A percentile compares a stretch with the other conserved stretches of the same genome.
Conservation (phyloP, 1,140 invertebrate genomes). For the Chrysopa pallens region DNA sequence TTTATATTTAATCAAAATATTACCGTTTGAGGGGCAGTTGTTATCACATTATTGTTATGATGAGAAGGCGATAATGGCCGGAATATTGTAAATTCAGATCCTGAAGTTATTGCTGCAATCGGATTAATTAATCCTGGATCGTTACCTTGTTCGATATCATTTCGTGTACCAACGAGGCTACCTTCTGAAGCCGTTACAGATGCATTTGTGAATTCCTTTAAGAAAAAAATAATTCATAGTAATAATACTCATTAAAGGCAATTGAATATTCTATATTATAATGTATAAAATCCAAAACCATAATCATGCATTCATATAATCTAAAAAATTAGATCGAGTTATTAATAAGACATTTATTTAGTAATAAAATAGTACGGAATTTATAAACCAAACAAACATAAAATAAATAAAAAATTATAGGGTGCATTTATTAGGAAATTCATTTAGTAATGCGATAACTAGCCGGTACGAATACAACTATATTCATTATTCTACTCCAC, state of each 20-base stretch:
- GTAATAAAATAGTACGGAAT: no score
- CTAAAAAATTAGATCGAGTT: neutral
- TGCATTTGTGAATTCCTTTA: conserved; percentile 19
- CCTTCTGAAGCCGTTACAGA: conserved; percentile 14
- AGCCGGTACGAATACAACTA: no score
- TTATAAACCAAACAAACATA: no score
- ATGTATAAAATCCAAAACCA: neutral
- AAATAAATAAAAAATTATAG: no score
- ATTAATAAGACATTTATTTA: no score
- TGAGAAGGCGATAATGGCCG: conserved; percentile 16
- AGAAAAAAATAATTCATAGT: neutral
- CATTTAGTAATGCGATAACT: no score
- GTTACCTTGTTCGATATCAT: conserved; percentile 3
- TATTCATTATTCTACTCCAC: no score
- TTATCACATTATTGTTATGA: conserved; percentile 17
- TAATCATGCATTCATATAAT: neutral
- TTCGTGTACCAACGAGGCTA: conserved; percentile 1
- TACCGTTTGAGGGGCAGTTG: conserved; percentile 13
- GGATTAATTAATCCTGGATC: conserved; percentile 20
- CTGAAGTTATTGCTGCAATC: conserved; percentile 8
- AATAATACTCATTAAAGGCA: conserved; percentile 1
- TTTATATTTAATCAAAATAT: conserved; percentile 1
- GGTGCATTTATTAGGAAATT: no score
- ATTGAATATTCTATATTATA: neutral
- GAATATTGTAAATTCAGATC: conserved; percentile 22